Conservation (phyloP, 2,888 invertebrate species). For the Podabrus alpinus region DNA sequence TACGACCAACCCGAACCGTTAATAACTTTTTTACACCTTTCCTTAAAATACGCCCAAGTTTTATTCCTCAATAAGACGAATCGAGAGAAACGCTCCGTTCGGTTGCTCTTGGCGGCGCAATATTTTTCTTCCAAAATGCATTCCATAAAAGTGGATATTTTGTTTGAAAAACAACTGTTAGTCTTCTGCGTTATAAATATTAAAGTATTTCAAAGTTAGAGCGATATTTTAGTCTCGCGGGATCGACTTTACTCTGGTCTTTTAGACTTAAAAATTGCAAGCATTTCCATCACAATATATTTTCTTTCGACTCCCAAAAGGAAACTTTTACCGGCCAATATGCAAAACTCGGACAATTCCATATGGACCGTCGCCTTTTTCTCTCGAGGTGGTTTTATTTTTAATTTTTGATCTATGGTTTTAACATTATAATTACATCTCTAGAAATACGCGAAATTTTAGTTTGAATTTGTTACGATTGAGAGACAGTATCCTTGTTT, state of each 20-base stretch:
- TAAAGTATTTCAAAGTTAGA: slow-evolving; percentile 19
- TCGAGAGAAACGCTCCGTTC: slow-evolving; percentile 55
- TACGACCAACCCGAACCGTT: slow-evolving; percentile 33
- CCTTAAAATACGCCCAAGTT: slow-evolving; percentile 48
- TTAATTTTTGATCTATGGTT: not conserved
- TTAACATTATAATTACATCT: too few species aligned
- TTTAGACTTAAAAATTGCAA: slow-evolving; percentile 28
- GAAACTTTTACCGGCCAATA: not conserved
- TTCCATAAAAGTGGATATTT: slow-evolving; percentile 25
- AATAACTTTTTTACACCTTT: slow-evolving; percentile 35
- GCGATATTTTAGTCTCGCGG: slow-evolving; percentile 26
- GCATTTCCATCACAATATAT: slow-evolving; percentile 25
- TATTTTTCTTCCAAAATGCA: slow-evolving; percentile 10
- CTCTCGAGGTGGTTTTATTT: not conserved
- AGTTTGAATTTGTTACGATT: too few species aligned
- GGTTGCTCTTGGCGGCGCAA: not conserved
- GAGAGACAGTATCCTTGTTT: not conserved
- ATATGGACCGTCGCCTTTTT: not conserved
- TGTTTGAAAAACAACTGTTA: slow-evolving; percentile 35
- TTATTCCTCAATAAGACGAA: slow-evolving; percentile 69
- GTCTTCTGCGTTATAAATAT: slow-evolving; percentile 33
- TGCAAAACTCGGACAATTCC: not conserved
- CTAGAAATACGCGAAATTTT: too few species aligned
- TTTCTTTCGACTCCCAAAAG: not conserved
- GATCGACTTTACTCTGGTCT: slow-evolving; percentile 22